Evolutionary conservation across 1,140 invertebrate species (phyloP), one percentile per base, ranked within the genome.

Genomic region (Tenebrio molitor): DNA sequence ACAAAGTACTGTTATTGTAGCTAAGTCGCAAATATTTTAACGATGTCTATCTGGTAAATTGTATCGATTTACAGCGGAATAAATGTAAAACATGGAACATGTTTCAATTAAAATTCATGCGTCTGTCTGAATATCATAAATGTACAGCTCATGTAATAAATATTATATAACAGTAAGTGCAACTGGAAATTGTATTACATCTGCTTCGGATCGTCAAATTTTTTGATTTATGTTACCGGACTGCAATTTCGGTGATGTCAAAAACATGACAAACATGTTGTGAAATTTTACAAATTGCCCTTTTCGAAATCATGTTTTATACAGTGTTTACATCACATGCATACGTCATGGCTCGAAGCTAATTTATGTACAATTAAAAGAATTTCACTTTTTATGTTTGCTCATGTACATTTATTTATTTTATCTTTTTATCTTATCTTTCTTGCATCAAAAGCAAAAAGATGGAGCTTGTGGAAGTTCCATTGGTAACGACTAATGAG

Each of bases 71-170:
- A 58, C 50, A 58, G 23, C 5, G 50, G 12, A 58, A 58, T 58
- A 25, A 58, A 58, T 58, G 50, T 58, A 58, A 58, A 58, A 58
- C 50, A 58, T 58, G 50, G 23, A 58, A 58, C 50, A 58, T 58
- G 50, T 58, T 58, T 58, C 50, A 58, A 58, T 58, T 58, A 58
- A 58, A 58, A 58, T 58, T 58, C 50, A 58, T 58, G 50, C 50
- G 50, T 58, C 23, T 12, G 21, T 25, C 23, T 25, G 50, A 58
- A 58, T 58, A 58, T 58, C 50, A 58, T 58, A 58, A 58, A 58
- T 29, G 50, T 25, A 23, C 8, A 29, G 10, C 50, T 58, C 50
- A 29, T 58, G 50, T 15, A 58, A 58, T 29, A 58, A 58, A 58
- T 58, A 29, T 29, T 58, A 14, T 58, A 50, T 58, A 29, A 29